A percentile compares a stretch with the other conserved stretches of the same genome.
These are phyloP conservation scores for Peromyscus leucopus DNA, from an alignment of 2,113 vertebrate genomes.

Conservation along the genomic window DNA sequence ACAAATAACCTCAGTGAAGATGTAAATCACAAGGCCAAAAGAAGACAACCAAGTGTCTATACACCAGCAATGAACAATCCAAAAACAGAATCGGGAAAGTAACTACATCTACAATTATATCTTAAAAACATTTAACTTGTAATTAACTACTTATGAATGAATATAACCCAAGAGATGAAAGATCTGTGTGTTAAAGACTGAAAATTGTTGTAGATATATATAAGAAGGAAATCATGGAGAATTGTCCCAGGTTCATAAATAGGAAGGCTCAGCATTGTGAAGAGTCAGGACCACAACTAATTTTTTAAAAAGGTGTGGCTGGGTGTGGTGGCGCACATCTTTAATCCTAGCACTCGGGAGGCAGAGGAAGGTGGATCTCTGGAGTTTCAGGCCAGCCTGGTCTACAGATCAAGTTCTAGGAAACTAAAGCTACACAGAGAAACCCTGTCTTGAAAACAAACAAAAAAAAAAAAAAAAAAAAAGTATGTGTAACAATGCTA, in stretches of 20 bases:
- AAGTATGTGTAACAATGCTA: neutral
- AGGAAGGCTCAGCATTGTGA: neutral
- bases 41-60: neutral
- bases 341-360: neutral
- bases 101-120: neutral
- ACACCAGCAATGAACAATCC: neutral
- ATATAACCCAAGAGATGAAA: neutral
- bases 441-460: slow-evolving; percentile 8
- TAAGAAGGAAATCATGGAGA: neutral
- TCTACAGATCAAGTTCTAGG: neutral
- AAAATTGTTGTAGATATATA: neutral
- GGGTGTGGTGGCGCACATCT: neutral
- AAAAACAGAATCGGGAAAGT: neutral
- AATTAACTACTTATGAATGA: slow-evolving; percentile 26
- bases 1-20: neutral
- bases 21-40: neutral
- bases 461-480: slow-evolving; percentile 2
- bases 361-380: neutral
- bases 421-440: neutral
- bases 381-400: neutral
- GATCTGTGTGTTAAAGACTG: neutral
- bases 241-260: neutral
- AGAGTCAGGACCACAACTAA: neutral
- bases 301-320: neutral
- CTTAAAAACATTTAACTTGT: neutral